Conservation (phyloP, 2,888 invertebrate genomes). For the Metacarcinus magister region DNA sequence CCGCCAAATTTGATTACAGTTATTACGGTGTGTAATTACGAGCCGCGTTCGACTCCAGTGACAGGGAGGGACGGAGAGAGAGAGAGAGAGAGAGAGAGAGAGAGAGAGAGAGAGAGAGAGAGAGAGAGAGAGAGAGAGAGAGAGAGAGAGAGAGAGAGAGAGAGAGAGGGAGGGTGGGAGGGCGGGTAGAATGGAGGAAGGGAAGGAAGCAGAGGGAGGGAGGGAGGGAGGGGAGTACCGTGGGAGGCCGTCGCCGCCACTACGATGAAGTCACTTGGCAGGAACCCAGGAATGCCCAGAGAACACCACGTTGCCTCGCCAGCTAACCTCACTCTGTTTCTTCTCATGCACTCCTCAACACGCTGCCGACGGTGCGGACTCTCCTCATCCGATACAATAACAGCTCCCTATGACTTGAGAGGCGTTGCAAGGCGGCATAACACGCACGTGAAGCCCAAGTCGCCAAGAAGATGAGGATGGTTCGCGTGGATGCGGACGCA, state of each 20-base stretch:
- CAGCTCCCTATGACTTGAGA: background rate
- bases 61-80: slow-evolving; percentile 51
- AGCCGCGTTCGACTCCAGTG: slow-evolving; percentile 73
- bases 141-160: background rate
- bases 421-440: background rate
- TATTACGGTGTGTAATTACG: slow-evolving; percentile 74
- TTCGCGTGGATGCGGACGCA: slow-evolving; percentile 70
- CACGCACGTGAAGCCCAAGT: background rate
- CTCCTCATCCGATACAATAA: background rate
- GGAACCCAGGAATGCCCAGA: slow-evolving; percentile 58
- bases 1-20: slow-evolving; percentile 79
- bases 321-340: background rate
- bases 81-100: background rate
- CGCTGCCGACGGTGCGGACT: background rate
- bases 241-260: background rate
- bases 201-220: background rate
- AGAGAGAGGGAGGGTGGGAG: background rate
- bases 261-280: slow-evolving; percentile 68
- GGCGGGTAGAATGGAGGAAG: background rate
- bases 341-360: too few species aligned
- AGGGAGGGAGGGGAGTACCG: background rate
- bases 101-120: background rate
- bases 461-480: background rate
- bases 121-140: background rate
- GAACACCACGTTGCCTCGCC: slow-evolving; percentile 21